Evolutionary conservation across 2,888 invertebrate genomes (phyloP).

Genomic region (Microctonus brassicae): DNA sequence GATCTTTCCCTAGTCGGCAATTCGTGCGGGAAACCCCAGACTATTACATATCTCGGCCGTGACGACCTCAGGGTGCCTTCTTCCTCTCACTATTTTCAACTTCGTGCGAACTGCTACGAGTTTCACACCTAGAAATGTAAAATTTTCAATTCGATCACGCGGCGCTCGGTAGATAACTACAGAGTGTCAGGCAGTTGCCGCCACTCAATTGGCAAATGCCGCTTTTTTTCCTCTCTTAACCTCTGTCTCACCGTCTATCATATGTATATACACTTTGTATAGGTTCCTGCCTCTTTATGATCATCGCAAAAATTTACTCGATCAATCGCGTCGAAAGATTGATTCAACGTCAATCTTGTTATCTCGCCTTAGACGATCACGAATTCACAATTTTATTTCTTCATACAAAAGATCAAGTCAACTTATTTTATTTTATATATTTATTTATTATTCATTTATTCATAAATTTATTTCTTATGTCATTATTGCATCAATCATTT

Average conservation of each 20-base stretch:
- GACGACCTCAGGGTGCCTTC: slow-evolving; percentile 46
- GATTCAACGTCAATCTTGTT: slow-evolving; percentile 31
- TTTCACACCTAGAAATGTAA: slow-evolving; percentile 41
- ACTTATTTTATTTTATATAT: slow-evolving; percentile 34
- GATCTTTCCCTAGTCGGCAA: neutral
- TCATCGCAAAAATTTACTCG: slow-evolving; percentile 32
- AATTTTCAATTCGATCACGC: slow-evolving; percentile 39
- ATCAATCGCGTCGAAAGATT: slow-evolving; percentile 21
- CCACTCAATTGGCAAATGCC: slow-evolving; percentile 26
- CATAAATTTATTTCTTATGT: slow-evolving; percentile 23
- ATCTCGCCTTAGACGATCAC: slow-evolving; percentile 32
- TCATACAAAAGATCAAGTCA: neutral
- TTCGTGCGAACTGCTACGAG: slow-evolving; percentile 38
- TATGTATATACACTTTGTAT: slow-evolving; percentile 1
- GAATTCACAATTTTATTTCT: slow-evolving; percentile 21
- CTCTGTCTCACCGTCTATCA: neutral
- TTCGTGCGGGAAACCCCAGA: neutral
- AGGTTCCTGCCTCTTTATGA: slow-evolving; percentile 22
- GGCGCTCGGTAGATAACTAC: slow-evolving; percentile 38
- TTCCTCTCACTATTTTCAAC: slow-evolving; percentile 25
- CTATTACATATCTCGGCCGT: slow-evolving; percentile 40
- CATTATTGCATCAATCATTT: neutral
- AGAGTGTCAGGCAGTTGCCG: slow-evolving; percentile 29
- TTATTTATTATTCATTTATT: slow-evolving; percentile 28
- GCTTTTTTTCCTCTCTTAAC: neutral